phyloP scores from a whole-genome alignment of 2,797 vertebrate genomes.

The Zenarchopterus dispar region DNA sequence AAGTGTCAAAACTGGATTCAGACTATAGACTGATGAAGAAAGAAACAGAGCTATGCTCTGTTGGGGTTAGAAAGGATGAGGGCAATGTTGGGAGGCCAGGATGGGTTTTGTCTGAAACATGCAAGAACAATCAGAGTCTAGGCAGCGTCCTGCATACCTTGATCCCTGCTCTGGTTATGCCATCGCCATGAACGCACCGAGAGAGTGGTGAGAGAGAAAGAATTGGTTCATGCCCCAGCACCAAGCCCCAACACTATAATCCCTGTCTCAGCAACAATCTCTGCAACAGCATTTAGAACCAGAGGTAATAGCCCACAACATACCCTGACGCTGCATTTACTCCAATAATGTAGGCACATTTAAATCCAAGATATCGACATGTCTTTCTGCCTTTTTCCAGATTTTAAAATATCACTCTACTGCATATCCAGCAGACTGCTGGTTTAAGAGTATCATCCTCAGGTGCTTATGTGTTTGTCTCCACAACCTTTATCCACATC shows the following conservation, averaged over 20 bases:
- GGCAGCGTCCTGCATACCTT: constrained; percentile 62
- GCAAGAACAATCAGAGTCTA: constrained; percentile 52
- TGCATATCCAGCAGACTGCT: constrained; percentile 16
- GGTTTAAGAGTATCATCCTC: constrained; percentile 8
- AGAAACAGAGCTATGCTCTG: too few relatives aligned
- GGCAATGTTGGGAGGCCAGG: constrained; percentile 29
- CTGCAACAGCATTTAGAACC: constrained; percentile 63
- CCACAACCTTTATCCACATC: constrained; percentile 34
- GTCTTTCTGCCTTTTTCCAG: constrained; percentile 30
- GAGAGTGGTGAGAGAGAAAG: constrained; percentile 35
- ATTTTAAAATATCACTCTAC: constrained; percentile 35
- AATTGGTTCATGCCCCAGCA: constrained; percentile 49
- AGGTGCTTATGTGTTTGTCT: constrained; percentile 44
- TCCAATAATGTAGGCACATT: constrained; percentile 60
- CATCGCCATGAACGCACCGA: constrained; percentile 26
- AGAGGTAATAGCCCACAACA: constrained; percentile 70
- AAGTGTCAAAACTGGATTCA: too few relatives aligned
- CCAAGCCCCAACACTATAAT: constrained; percentile 45
- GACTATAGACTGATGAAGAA: too few relatives aligned
- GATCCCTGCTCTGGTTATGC: constrained; percentile 35
- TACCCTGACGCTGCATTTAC: constrained; percentile 66
- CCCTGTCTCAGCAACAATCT: constrained; percentile 71
- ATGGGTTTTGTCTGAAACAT: constrained; percentile 73
- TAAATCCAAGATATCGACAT: constrained; percentile 50
- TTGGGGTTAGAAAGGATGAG: constrained; percentile 15